These are phyloP conservation scores for Mantis religiosa DNA, from an alignment of 2,888 invertebrate species.

Conservation along the genomic window DNA sequence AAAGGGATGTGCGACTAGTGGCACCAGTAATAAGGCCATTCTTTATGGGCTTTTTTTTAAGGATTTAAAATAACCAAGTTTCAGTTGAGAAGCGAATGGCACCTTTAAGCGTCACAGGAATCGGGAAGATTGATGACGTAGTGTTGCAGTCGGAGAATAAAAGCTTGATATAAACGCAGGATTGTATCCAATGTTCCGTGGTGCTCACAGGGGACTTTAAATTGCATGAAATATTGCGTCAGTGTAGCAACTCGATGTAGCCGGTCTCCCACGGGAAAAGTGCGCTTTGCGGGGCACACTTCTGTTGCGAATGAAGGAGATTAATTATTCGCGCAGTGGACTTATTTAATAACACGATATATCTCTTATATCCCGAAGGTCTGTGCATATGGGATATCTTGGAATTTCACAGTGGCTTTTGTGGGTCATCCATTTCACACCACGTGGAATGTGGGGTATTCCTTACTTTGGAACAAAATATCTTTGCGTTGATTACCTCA, in stretches of 20 bases:
- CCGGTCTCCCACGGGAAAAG: neutral
- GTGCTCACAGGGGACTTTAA: neutral
- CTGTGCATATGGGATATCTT: neutral
- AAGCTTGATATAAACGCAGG: neutral
- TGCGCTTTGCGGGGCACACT: neutral
- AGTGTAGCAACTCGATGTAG: neutral
- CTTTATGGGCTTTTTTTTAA: neutral
- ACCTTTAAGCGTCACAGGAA: neutral
- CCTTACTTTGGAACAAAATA: neutral
- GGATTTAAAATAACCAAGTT: neutral
- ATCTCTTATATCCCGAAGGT: neutral
- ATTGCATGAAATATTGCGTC: neutral
- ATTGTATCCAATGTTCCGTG: neutral
- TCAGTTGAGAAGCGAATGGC: neutral
- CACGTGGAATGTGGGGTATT: neutral
- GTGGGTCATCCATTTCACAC: neutral
- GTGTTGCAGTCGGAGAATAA: neutral
- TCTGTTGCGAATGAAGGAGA: conserved; percentile 2
- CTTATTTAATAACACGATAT: neutral
- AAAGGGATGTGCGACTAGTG: neutral
- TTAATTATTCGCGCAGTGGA: neutral
- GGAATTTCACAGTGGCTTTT: neutral
- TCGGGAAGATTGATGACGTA: neutral
- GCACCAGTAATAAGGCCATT: neutral
- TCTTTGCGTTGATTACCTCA: too few relatives aligned